phyloP scores from a whole-genome alignment of 2,888 invertebrate genomes.

The Microdon myrmicae region DNA sequence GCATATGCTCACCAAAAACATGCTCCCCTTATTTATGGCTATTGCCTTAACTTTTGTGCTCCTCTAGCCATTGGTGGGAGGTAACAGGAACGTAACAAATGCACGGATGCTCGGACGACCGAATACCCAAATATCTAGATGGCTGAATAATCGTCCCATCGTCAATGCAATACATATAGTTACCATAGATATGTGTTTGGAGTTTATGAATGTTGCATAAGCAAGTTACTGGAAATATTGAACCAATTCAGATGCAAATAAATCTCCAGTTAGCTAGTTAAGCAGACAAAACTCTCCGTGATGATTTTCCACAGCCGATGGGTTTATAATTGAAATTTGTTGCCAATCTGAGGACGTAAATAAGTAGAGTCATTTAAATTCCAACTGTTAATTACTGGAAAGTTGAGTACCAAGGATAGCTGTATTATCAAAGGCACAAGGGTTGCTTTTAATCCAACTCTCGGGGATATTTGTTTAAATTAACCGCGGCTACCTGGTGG shows the following conservation, averaged over 20 bases:
- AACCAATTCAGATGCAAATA: slow-evolving; percentile 39
- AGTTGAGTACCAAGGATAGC: too few relatives aligned
- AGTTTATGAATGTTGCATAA: slow-evolving; percentile 48
- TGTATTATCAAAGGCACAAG: neutral
- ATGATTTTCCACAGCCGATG: slow-evolving; percentile 25
- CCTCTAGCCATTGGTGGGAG: neutral
- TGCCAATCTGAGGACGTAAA: slow-evolving; percentile 29
- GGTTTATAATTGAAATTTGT: slow-evolving; percentile 39
- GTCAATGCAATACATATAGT: slow-evolving; percentile 40
- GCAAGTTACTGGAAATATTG: slow-evolving; percentile 27
- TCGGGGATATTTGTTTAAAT: slow-evolving; percentile 22
- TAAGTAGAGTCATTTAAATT: slow-evolving; percentile 27
- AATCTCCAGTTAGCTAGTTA: slow-evolving; percentile 45
- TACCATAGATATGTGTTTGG: too few relatives aligned
- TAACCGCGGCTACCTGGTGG: slow-evolving; percentile 14
- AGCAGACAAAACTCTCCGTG: slow-evolving; percentile 29
- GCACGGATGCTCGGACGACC: neutral
- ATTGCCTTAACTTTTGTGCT: slow-evolving; percentile 40
- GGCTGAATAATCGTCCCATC: slow-evolving; percentile 8
- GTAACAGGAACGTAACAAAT: slow-evolving; percentile 7
- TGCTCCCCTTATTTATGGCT: slow-evolving; percentile 45
- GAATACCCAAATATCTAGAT: slow-evolving; percentile 7
- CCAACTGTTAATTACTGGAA: slow-evolving; percentile 8
- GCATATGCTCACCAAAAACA: slow-evolving; percentile 46
- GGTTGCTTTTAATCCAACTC: neutral